Conservation (phyloP, 2,113 vertebrate species). For the Thryonomys swinderianus region DNA sequence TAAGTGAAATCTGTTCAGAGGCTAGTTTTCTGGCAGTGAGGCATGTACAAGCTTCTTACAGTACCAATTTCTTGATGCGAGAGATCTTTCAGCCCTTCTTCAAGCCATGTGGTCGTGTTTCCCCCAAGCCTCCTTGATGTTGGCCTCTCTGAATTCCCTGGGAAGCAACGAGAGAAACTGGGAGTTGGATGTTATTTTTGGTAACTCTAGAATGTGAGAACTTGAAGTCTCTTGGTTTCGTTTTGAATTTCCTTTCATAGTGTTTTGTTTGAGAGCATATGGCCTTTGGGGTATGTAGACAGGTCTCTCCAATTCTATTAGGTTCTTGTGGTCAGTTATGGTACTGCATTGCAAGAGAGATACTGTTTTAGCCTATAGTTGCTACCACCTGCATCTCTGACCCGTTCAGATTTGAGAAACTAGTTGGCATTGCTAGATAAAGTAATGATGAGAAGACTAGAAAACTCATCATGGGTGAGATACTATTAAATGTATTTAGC, state of each 20-base stretch:
- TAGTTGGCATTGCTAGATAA: not conserved
- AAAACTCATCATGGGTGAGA: not conserved
- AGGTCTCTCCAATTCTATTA: not conserved
- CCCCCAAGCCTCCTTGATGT: not conserved
- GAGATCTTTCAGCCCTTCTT: not conserved
- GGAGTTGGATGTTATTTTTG: not conserved
- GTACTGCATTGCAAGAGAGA: not conserved
- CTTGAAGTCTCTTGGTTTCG: not conserved
- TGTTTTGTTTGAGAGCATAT: constrained; percentile 5
- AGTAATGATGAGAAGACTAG: not conserved
- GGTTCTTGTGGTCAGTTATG: not conserved
- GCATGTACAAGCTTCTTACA: rapidly evolving
- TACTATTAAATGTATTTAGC: not conserved
- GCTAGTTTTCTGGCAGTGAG: not conserved
- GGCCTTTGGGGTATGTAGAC: not conserved
- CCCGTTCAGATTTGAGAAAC: constrained; percentile 40
- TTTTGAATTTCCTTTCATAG: not conserved
- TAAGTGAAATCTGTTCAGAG: not conserved
- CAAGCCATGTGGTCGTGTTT: not conserved
- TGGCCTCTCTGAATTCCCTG: not conserved
- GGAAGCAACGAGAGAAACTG: not conserved
- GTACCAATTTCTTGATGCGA: not conserved
- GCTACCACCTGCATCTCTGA: no score
- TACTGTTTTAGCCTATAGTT: not conserved
- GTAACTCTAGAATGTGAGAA: not conserved